Conservation (phyloP, 2,888 invertebrate species). For the Anorthoa munda region DNA sequence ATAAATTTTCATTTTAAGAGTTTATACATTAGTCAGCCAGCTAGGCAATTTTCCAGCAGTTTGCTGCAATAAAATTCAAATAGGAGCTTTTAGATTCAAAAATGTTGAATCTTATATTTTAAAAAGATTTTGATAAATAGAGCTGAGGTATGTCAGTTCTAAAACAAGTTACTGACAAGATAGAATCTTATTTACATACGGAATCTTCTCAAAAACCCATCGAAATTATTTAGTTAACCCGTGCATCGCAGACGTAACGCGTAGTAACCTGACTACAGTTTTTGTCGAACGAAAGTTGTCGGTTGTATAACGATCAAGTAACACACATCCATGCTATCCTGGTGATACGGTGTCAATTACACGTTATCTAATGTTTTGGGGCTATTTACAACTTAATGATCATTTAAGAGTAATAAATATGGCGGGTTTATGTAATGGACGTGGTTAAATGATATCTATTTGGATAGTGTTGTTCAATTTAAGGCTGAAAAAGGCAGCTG, state of each 20-base stretch:
- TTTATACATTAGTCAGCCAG: too few relatives aligned
- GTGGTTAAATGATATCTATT: not conserved
- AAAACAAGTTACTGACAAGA: not conserved
- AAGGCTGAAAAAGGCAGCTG: too few relatives aligned
- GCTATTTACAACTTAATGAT: slow-evolving; percentile 7
- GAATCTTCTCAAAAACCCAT: slow-evolving; percentile 25
- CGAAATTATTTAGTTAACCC: slow-evolving; percentile 12
- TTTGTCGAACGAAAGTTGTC: slow-evolving; percentile 56
- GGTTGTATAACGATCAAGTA: slow-evolving; percentile 54
- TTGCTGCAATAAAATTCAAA: too few relatives aligned
- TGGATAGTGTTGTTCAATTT: not conserved
- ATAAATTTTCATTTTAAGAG: too few relatives aligned
- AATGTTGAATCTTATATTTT: too few relatives aligned
- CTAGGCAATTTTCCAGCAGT: too few relatives aligned
- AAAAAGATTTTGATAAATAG: too few relatives aligned
- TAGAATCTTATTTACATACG: slow-evolving; percentile 2
- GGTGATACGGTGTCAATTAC: slow-evolving; percentile 43
- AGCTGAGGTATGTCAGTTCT: not conserved
- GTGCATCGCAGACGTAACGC: slow-evolving; percentile 44
- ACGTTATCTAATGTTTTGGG: slow-evolving; percentile 47
- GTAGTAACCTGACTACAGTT: slow-evolving; percentile 34
- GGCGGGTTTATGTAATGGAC: slow-evolving; percentile 15
- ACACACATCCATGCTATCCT: slow-evolving; percentile 44
- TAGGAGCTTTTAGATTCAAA: not conserved
- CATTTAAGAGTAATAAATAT: not conserved